A percentile compares a stretch with the other conserved stretches of the same genome.
Conservation (phyloP, 1,140 invertebrate genomes). For the Scaptomyza graminum region DNA sequence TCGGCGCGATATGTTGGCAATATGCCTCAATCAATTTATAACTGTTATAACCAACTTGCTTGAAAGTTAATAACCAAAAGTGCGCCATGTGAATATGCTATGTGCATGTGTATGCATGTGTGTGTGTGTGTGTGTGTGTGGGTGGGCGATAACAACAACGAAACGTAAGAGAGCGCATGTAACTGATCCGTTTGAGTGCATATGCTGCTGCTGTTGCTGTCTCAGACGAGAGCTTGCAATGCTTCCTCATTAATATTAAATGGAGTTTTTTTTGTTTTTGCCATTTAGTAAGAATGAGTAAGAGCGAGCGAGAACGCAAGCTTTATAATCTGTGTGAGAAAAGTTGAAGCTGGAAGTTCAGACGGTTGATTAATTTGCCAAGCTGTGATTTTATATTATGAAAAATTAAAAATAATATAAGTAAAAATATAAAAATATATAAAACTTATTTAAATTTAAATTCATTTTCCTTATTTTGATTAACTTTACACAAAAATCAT, state of each 20-base stretch:
- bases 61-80: conserved; percentile 67
- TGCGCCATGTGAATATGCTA: conserved; percentile 21
- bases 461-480: too few species aligned
- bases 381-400: too few species aligned
- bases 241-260: conserved; percentile 63
- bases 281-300: too few species aligned
- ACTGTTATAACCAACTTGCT: conserved; percentile 68
- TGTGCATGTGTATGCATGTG: too few species aligned
- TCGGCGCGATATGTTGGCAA: conserved; percentile 63
- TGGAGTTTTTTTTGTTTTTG: conserved; percentile 1
- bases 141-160: conserved; percentile 55
- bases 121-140: conserved; percentile 42
- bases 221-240: conserved; percentile 28
- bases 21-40: conserved; percentile 77
- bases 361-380: conserved; percentile 2
- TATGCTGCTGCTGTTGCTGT: conserved; percentile 32
- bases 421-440: too few species aligned
- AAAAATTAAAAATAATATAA: too few species aligned
- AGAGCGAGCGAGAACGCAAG: conserved; percentile 1
- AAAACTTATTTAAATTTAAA: too few species aligned
- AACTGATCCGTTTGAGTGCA: conserved; percentile 72
- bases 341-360: conserved; percentile 14
- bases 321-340: conserved; percentile 37
- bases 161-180: conserved; percentile 39
- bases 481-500: too few species aligned